Evolutionary conservation across 2,797 vertebrate genomes (phyloP).

Genomic region (Martes flavigula): DNA sequence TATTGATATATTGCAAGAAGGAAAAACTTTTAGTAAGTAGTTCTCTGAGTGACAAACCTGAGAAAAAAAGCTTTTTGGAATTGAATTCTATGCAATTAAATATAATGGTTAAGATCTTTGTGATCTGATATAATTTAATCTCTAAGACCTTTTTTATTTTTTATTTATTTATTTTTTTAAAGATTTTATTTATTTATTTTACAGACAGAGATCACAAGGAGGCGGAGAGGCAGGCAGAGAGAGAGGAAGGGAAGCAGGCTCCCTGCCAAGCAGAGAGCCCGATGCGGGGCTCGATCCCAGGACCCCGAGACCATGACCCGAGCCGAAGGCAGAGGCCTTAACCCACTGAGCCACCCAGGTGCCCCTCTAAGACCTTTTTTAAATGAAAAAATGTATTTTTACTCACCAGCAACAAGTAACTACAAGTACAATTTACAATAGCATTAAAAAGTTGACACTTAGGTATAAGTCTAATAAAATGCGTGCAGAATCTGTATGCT

Average conservation of each 20-base stretch:
- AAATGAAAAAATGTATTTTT: neutral
- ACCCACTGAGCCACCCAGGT: too few relatives aligned
- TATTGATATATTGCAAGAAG: neutral
- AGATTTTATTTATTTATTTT: too few relatives aligned
- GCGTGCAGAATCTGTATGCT: neutral
- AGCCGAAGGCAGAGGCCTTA: too few relatives aligned
- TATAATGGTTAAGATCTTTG: neutral
- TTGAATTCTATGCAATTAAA: neutral
- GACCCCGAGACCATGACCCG: too few relatives aligned
- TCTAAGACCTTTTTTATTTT: neutral
- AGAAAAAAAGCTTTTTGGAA: neutral
- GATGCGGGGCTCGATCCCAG: too few relatives aligned
- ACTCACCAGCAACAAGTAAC: neutral
- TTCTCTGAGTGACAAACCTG: slow-evolving; percentile 5
- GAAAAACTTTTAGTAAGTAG: neutral
- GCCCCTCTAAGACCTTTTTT: neutral
- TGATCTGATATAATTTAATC: neutral
- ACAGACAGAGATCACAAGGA: too few relatives aligned
- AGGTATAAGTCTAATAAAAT: slow-evolving; percentile 10
- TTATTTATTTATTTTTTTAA: too few relatives aligned
- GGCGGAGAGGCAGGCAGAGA: too few relatives aligned
- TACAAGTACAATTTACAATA: neutral
- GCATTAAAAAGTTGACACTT: slow-evolving; percentile 1
- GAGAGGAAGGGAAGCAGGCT: too few relatives aligned
- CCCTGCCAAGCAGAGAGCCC: too few relatives aligned